These are phyloP conservation scores for Epirrhoe tristata DNA, from an alignment of 2,888 invertebrate genomes.

Conservation along the genomic window DNA sequence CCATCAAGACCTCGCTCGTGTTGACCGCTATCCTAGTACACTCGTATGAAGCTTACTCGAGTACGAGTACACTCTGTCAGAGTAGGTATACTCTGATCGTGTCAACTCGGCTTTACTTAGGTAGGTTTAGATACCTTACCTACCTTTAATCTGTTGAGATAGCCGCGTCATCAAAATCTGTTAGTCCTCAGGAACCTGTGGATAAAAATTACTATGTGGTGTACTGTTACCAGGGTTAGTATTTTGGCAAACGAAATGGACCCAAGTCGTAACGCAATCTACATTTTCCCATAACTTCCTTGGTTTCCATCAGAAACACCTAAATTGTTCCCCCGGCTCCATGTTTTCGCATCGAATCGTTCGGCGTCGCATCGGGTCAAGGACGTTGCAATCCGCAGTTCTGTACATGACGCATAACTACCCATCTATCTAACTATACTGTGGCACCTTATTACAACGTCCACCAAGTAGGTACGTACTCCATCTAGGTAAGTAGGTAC, in stretches of 20 bases:
- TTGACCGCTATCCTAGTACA: no score
- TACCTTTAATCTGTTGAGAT: constrained; percentile 59
- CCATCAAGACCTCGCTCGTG: no score
- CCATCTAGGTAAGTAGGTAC: no score
- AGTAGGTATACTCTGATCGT: no score
- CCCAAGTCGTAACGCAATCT: neutral
- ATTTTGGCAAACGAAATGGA: neutral
- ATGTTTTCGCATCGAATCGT: constrained; percentile 59
- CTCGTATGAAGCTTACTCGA: no score
- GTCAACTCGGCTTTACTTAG: no score
- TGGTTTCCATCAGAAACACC: constrained; percentile 10
- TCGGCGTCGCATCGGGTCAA: constrained; percentile 70
- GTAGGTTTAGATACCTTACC: neutral
- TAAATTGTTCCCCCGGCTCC: constrained; percentile 39
- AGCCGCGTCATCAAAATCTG: constrained; percentile 51
- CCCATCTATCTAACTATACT: constrained; percentile 2
- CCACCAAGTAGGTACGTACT: neutral
- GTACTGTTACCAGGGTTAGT: neutral
- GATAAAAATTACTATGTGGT: neutral
- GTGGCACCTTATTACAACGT: no score
- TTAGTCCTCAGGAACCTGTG: neutral
- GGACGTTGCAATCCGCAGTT: constrained; percentile 65
- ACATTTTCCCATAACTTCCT: constrained; percentile 8
- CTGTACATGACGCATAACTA: constrained; percentile 19
- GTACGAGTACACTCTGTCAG: no score